Conservation (phyloP, 1,140 invertebrate species). For the Drosophila azteca region DNA sequence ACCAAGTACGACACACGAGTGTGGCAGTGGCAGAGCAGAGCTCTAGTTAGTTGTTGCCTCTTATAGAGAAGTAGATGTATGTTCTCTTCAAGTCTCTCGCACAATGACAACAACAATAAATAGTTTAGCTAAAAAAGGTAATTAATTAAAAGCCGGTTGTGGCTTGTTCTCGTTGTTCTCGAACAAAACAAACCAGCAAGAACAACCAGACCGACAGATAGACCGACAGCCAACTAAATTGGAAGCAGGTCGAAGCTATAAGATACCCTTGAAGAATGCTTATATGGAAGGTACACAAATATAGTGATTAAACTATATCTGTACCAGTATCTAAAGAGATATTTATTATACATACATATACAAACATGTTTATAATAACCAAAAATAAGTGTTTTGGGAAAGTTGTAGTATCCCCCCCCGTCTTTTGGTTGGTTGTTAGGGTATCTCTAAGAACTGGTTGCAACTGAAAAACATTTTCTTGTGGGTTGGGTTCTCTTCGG, state of each 20-base stretch:
- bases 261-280: too few species aligned
- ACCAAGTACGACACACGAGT: slow-evolving; percentile 17
- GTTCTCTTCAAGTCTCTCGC: slow-evolving; percentile 31
- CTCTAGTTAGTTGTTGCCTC: slow-evolving; percentile 27
- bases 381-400: slow-evolving; percentile 2
- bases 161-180: slow-evolving; percentile 24
- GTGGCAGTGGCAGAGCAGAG: too few species aligned
- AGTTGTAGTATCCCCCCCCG: slow-evolving; percentile 3
- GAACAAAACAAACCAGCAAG: too few species aligned
- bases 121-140: slow-evolving; percentile 81
- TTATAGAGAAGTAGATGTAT: slow-evolving; percentile 11
- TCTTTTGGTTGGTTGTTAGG: neutral
- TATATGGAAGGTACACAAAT: too few species aligned
- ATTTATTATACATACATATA: too few species aligned
- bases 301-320: neutral
- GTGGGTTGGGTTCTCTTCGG: slow-evolving; percentile 27
- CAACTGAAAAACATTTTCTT: slow-evolving; percentile 52
- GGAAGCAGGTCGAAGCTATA: too few species aligned
- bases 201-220: too few species aligned
- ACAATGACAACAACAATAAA: slow-evolving; percentile 66
- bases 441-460: slow-evolving; percentile 57
- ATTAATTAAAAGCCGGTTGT: slow-evolving; percentile 81
- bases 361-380: too few species aligned
- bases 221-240: too few species aligned
- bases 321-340: too few species aligned